These are phyloP conservation scores for Zaprionus ghesquierei DNA, from an alignment of 1,140 invertebrate species.

Conservation along the genomic window DNA sequence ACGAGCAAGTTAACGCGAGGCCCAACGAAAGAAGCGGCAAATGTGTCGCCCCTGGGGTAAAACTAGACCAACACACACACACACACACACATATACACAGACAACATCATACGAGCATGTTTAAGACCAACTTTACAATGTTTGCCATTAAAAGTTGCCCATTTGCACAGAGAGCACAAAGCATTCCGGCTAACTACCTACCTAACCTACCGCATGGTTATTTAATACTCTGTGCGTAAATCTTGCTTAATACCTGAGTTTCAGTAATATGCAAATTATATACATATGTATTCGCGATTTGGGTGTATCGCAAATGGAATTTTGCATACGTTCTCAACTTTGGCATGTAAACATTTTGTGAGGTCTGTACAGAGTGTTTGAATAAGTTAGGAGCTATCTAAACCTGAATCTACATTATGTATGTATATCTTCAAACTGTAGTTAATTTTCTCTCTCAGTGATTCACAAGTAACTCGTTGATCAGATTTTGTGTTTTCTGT, in stretches of 20 bases:
- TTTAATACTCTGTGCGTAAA: conserved; percentile 37
- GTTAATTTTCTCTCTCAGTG: neutral
- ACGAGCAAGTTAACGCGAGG: conserved; percentile 25
- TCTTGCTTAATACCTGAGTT: conserved; percentile 18
- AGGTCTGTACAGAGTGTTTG: neutral
- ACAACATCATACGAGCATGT: conserved; percentile 16
- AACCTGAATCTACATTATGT: neutral
- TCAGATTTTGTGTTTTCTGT: conserved; percentile 3
- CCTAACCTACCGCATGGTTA: conserved; percentile 14
- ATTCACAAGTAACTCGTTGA: conserved; percentile 18
- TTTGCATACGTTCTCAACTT: neutral
- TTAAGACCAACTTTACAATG: conserved; percentile 22
- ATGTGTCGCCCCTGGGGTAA: conserved; percentile 23
- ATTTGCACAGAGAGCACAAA: conserved; percentile 12
- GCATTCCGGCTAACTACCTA: conserved; percentile 5
- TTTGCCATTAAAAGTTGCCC: conserved; percentile 18
- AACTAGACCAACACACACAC: conserved; percentile 10
- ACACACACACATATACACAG: no score
- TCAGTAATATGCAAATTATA: conserved; percentile 36
- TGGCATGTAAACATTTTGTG: neutral
- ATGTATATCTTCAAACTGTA: neutral
- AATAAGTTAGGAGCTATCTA: neutral
- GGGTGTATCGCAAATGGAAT: conserved; percentile 5
- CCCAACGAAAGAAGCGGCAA: conserved; percentile 37
- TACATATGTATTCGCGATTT: neutral